These are phyloP conservation scores for Eristalinus sepulchralis DNA, from an alignment of 2,888 invertebrate species.

Conservation along the genomic window DNA sequence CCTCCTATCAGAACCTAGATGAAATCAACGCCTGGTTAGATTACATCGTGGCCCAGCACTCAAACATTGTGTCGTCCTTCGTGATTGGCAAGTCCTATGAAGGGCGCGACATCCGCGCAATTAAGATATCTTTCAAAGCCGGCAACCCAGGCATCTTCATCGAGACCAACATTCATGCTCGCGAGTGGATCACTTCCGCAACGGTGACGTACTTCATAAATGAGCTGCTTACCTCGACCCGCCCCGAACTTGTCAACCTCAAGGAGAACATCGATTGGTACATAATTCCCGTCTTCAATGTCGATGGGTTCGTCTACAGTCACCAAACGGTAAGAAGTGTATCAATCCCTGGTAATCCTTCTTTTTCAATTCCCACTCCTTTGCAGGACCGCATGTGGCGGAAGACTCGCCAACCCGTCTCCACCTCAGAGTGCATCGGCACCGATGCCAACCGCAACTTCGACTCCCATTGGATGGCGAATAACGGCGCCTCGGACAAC, in stretches of 20 bases:
- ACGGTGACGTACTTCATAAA: slow-evolving; percentile 87
- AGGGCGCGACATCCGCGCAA: slow-evolving; percentile 84
- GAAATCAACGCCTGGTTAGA: slow-evolving; percentile 85
- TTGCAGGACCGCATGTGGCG: slow-evolving; percentile 85
- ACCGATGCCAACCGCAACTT: slow-evolving; percentile 80
- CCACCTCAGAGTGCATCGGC: slow-evolving; percentile 76
- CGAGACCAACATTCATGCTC: slow-evolving; percentile 85
- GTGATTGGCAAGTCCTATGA: slow-evolving; percentile 84
- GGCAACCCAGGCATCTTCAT: slow-evolving; percentile 84
- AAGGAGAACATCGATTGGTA: slow-evolving; percentile 88
- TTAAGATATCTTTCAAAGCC: slow-evolving; percentile 80
- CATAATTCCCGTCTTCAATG: slow-evolving; percentile 87
- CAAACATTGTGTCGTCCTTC: slow-evolving; percentile 81
- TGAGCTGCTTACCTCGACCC: slow-evolving; percentile 84
- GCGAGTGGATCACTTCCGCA: slow-evolving; percentile 89
- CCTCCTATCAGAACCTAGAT: slow-evolving; percentile 83
- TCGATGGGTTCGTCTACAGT: slow-evolving; percentile 88
- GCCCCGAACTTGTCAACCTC: slow-evolving; percentile 82
- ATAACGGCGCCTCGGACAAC: slow-evolving; percentile 81
- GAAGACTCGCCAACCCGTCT: slow-evolving; percentile 83
- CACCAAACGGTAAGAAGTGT: slow-evolving; percentile 82
- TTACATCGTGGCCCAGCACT: slow-evolving; percentile 80
- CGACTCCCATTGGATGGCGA: slow-evolving; percentile 77
- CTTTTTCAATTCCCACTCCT: neutral
- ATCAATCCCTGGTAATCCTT: neutral